Conservation (phyloP, 1,140 invertebrate species). For the Sesamia nonagrioides region DNA sequence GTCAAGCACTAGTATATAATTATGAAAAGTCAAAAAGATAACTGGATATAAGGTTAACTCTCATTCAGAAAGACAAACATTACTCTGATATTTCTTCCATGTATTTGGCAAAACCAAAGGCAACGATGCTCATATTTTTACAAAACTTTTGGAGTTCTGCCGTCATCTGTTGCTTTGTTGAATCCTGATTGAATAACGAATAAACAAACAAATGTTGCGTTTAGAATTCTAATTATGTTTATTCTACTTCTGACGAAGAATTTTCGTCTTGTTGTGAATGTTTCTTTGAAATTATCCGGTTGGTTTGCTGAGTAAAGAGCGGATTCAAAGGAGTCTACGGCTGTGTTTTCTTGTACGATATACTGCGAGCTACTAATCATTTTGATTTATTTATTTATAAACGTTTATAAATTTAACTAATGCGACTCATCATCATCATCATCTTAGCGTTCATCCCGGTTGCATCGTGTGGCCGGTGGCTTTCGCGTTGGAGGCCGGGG, state of each 20-base stretch:
- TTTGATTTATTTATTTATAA: too few species aligned
- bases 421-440: too few species aligned
- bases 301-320: neutral
- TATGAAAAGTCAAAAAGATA: too few species aligned
- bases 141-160: neutral
- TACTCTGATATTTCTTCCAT: neutral
- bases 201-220: constrained; percentile 6
- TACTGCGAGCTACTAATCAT: too few species aligned
- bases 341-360: too few species aligned
- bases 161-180: neutral
- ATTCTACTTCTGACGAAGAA: neutral
- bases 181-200: constrained; percentile 18
- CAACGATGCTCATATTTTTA: neutral
- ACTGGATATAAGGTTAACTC: neutral
- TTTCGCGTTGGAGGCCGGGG: too few species aligned
- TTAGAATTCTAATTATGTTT: constrained; percentile 8
- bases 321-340: neutral
- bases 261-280: neutral
- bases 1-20: too few species aligned
- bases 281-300: neutral
- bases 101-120: neutral
- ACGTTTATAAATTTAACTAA: too few species aligned
- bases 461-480: too few species aligned
- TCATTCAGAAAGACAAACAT: neutral
- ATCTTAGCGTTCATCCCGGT: too few species aligned